These are phyloP conservation scores for Capreolus pygargus DNA, from an alignment of 2,113 vertebrate species.

Conservation along the genomic window DNA sequence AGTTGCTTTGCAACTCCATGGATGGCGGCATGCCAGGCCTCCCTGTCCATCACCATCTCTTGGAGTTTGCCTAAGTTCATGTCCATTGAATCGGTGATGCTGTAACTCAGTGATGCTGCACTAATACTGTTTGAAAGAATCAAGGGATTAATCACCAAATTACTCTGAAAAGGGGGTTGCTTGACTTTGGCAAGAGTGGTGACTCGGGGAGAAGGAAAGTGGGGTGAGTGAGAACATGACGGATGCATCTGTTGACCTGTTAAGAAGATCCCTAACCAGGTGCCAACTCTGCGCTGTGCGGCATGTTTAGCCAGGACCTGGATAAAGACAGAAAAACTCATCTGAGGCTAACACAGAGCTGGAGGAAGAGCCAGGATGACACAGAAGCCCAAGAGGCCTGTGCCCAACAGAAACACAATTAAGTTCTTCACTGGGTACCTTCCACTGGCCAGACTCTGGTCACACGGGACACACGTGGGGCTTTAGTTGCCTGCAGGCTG, in stretches of 20 bases:
- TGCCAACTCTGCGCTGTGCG: not conserved
- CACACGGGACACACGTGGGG: not conserved
- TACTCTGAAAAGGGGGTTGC: not conserved
- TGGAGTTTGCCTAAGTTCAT: not conserved
- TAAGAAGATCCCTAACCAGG: not conserved
- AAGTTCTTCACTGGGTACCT: not conserved
- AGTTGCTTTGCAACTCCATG: not conserved
- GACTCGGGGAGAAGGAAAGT: not conserved
- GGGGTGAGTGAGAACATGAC: not conserved
- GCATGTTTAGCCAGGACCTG: not conserved
- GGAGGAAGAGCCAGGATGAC: not conserved
- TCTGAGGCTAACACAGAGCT: not conserved
- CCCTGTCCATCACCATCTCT: not conserved
- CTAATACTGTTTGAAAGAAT: not conserved
- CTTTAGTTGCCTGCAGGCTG: not conserved
- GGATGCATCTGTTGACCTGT: not conserved
- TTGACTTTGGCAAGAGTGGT: not conserved
- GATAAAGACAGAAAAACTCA: not conserved
- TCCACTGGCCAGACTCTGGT: not conserved
- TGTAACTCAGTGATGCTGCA: not conserved
- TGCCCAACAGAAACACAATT: not conserved
- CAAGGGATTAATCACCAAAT: slow-evolving; percentile 20
- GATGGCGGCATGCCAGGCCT: not conserved
- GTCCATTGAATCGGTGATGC: not conserved
- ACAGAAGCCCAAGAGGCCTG: not conserved